Conservation (phyloP, 2,888 invertebrate genomes). For the Achlya flavicornis region DNA sequence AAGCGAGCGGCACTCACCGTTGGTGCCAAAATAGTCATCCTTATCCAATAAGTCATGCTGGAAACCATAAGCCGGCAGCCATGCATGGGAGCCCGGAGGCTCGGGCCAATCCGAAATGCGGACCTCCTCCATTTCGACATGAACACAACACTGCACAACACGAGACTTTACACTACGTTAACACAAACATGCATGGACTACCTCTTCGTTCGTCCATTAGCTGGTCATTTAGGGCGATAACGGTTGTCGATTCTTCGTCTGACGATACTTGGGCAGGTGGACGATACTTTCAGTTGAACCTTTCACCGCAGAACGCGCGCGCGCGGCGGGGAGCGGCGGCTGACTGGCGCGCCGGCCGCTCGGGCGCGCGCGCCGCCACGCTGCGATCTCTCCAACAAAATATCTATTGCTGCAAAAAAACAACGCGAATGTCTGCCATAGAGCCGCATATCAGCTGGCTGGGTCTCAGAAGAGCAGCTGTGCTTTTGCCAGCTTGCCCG, state of each 20-base stretch:
- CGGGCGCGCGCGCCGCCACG: conserved; percentile 70
- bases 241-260: conserved; percentile 62
- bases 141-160: conserved; percentile 80
- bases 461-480: conserved; percentile 41
- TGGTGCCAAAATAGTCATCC: conserved; percentile 86
- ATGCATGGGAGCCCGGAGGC: conserved; percentile 88
- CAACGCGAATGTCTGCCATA: conserved; percentile 33
- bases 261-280: conserved; percentile 34
- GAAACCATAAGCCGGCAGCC: conserved; percentile 92
- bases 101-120: conserved; percentile 87
- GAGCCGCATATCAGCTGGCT: conserved; percentile 52
- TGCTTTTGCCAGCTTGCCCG: conserved; percentile 50
- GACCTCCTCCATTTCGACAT: conserved; percentile 85
- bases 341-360: conserved; percentile 58
- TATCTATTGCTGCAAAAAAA: conserved; percentile 64
- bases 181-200: conserved; percentile 79
- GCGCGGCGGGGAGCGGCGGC: conserved; percentile 71
- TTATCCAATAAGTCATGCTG: conserved; percentile 86
- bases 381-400: conserved; percentile 68
- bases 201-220: conserved; percentile 80
- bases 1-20: conserved; percentile 79
- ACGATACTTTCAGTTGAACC: conserved; percentile 15
- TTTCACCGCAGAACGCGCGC: conserved; percentile 52
- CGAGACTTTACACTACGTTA: conserved; percentile 68
- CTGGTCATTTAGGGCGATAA: conserved; percentile 80